Percentiles rank a stretch among this genome's conserved stretches.
Evolutionary conservation across 2,888 invertebrate species (phyloP).

Genomic region (Clivina fossor): DNA sequence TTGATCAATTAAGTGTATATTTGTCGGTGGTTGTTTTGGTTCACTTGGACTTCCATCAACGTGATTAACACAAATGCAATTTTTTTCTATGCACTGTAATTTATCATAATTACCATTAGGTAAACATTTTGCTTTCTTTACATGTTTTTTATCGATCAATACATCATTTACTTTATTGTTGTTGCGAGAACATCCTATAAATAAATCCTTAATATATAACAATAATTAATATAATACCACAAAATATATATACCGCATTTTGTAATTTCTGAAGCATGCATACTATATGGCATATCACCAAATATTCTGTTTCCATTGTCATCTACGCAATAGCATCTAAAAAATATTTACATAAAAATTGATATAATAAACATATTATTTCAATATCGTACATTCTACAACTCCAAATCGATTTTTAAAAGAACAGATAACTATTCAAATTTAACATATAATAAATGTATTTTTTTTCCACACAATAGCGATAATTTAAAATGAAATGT

Average conservation of each 20-base stretch:
- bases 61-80: conserved; percentile 64
- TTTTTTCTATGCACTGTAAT: conserved; percentile 62
- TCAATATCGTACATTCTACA: no score
- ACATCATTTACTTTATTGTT: conserved; percentile 55
- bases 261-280: conserved; percentile 44
- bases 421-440: no score
- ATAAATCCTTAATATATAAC: conserved; percentile 20
- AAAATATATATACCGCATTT: conserved; percentile 52
- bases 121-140: conserved; percentile 59
- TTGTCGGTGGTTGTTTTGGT: conserved; percentile 44
- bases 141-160: conserved; percentile 51
- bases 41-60: conserved; percentile 56
- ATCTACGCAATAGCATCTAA: conserved; percentile 67
- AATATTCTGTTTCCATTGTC: conserved; percentile 65
- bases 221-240: not conserved
- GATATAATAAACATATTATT: not conserved
- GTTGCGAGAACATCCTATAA: conserved; percentile 62
- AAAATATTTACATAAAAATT: not conserved
- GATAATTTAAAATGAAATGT: no score
- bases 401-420: no score
- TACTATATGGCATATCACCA: conserved; percentile 59
- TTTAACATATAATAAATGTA: no score
- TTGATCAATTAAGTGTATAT: conserved; percentile 45
- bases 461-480: no score
- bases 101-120: conserved; percentile 68